Conservation (phyloP, 2,797 vertebrate genomes). For the Myotis findleyi region DNA sequence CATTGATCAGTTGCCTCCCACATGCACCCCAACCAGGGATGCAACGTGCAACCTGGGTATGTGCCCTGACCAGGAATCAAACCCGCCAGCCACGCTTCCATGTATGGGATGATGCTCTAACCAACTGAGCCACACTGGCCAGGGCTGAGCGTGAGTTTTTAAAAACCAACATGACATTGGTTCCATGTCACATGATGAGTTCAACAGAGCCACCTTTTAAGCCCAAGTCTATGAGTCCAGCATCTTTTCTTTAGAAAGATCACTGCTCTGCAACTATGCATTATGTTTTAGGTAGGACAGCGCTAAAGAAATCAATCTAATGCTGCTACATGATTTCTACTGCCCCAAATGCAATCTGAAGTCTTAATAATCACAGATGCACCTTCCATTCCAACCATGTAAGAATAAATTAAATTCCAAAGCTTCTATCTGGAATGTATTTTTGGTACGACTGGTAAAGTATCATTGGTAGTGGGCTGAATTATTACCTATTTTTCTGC, state of each 20-base stretch:
- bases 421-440: background rate
- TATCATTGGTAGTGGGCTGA: background rate
- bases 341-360: background rate
- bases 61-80: background rate
- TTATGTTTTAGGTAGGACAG: background rate
- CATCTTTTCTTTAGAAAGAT: background rate
- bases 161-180: background rate
- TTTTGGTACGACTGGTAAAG: background rate
- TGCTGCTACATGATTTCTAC: background rate
- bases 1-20: too few relatives aligned
- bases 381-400: background rate
- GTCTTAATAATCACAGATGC: background rate
- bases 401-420: slow-evolving; percentile 52
- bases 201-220: background rate
- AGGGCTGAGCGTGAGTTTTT: background rate
- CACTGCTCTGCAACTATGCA: background rate
- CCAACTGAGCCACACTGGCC: background rate
- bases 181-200: background rate
- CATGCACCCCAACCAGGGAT: too few relatives aligned
- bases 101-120: background rate
- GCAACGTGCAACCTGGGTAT: too few relatives aligned
- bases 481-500: background rate
- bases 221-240: background rate
- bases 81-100: background rate
- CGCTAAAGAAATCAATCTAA: background rate